Percentiles rank a stretch among this genome's conserved stretches.
Conservation (phyloP, 2,888 invertebrate species). For the Oasisia sp. region DNA sequence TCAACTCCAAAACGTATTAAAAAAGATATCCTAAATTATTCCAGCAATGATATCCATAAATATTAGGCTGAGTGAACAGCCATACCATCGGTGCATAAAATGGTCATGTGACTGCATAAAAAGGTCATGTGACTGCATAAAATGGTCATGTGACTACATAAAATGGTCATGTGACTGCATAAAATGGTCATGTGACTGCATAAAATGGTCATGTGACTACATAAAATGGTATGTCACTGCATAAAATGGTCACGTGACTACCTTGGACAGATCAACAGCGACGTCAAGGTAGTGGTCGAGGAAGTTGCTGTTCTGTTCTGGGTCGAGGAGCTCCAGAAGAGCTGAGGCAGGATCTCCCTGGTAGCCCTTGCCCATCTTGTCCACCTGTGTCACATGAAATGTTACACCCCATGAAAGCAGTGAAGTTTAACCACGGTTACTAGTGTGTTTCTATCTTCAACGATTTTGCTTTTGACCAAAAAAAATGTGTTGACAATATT, state of each 20-base stretch:
- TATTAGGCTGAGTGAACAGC: background rate
- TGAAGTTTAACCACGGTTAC: no score
- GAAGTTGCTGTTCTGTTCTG: slow-evolving; percentile 98
- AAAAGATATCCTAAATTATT: background rate
- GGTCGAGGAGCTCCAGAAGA: slow-evolving; percentile 93
- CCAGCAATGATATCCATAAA: background rate
- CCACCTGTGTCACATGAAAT: slow-evolving; percentile 62
- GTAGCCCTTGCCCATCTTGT: slow-evolving; percentile 74
- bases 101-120: background rate
- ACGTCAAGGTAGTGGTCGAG: slow-evolving; percentile 99
- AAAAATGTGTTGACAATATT: no score
- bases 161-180: background rate
- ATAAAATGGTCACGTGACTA: slow-evolving; percentile 46
- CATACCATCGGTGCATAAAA: no score
- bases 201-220: background rate
- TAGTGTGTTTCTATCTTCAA: no score
- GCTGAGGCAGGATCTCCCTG: slow-evolving; percentile 93
- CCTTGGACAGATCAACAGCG: slow-evolving; percentile 92
- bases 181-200: background rate
- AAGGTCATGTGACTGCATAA: slow-evolving; percentile 1
- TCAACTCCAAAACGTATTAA: background rate
- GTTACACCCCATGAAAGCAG: background rate
- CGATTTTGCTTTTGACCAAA: no score
- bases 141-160: background rate
- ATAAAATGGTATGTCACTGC: background rate